A percentile compares a stretch with the other conserved stretches of the same genome.
Evolutionary conservation across 2,113 vertebrate genomes (phyloP).

Genomic region (Nettapus auritus): DNA sequence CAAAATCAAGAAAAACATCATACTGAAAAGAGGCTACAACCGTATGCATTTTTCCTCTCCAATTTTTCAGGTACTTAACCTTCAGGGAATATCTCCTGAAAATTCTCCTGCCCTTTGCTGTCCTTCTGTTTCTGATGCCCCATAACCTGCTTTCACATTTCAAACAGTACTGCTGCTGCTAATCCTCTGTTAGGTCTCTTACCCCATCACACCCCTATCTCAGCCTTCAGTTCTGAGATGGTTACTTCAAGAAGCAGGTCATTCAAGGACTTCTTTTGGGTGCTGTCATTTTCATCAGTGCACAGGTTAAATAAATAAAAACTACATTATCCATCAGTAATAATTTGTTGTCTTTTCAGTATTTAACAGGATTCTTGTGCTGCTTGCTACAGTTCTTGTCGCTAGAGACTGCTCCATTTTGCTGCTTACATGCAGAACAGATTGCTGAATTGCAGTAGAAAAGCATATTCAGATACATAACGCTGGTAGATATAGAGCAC

Average conservation of each 20-base stretch:
- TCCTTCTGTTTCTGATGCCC: not conserved
- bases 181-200: rapidly evolving
- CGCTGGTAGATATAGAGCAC: not conserved
- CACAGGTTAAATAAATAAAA: not conserved
- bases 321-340: not conserved
- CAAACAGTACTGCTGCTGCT: not conserved
- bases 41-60: not conserved
- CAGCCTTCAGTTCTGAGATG: not conserved
- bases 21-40: not conserved
- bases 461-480: not conserved
- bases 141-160: not conserved
- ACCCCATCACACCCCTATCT: not conserved
- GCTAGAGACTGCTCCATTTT: not conserved
- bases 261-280: slow-evolving; percentile 4
- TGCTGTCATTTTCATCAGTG: not conserved
- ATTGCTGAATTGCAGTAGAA: rapidly evolving
- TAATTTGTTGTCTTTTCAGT: not conserved
- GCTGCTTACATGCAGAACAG: not conserved
- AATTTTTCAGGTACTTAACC: not conserved
- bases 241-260: not conserved
- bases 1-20: not conserved
- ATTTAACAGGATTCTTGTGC: not conserved
- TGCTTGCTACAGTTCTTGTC: not conserved
- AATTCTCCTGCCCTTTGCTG: not conserved
- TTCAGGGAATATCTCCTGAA: not conserved